Evolutionary conservation across 2,113 vertebrate genomes (phyloP), one percentile per base, ranked within the genome.

Genomic region (Blennius ocellaris): DNA sequence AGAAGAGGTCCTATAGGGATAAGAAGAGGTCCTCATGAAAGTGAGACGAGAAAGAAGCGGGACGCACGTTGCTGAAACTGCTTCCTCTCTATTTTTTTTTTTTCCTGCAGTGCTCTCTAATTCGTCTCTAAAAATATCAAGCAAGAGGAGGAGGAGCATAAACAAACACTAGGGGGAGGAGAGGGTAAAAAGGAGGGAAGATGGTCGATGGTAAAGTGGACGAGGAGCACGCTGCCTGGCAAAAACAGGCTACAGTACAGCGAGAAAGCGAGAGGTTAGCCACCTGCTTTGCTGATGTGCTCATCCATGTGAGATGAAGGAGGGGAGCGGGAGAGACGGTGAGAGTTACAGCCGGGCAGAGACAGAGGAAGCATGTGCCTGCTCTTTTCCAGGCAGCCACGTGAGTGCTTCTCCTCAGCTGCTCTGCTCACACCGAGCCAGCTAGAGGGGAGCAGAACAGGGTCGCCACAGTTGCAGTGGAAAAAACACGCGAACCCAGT

Each of bases 41-140:
- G 67, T 69, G 52, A 63, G 71, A 50, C 21, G 59, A 60, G 73
- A 76, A 90, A 54, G 73, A 85, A 86, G 72, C 57, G 49, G 76
- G 81, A 88, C 71, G 78, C 87, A 89, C 80, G 85, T 88, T 89
- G 86, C 77, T 7, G 36, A 88, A 85, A 89, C 87, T 85, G 85
- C 86, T 87, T 81, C 74, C 73, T 73, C 58, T 72, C 57, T 17
- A 58, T 11, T 60, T 80, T 79, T 82, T 75, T 30, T 78, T 52
- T 52, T 41, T 82, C 80, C 84, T 73, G 86, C 87, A 80, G 83
- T 82, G 71, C 84, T 84, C 78, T 85, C 84, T 88, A 87, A 93
- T 89, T 91, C 83, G 76, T 66, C 80, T 86, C 90, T 92, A 92
- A 92, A 93, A 92, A 93, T 93, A 93, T 84, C 91, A 84, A 58